phyloP scores from a whole-genome alignment of 2,888 invertebrate genomes.

The Hirudinaria manillensis region DNA sequence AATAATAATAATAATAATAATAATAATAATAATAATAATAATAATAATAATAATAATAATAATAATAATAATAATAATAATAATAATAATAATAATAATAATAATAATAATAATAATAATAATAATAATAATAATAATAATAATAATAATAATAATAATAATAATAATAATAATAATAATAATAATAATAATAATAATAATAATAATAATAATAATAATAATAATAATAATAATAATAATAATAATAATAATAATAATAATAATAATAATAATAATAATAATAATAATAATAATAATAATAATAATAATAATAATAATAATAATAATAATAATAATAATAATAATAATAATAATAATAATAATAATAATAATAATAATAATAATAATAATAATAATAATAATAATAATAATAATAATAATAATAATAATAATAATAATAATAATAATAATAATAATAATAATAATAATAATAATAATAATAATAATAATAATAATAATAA shows the following conservation, averaged over 20 bases:
- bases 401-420: neutral
- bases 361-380: neutral
- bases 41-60: too few species aligned
- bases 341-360: neutral
- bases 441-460: neutral
- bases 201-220: slow-evolving; percentile 5
- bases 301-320: neutral
- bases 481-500: slow-evolving; percentile 8
- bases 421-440: neutral
- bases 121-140: too few species aligned
- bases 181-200: neutral
- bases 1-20: too few species aligned
- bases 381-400: neutral
- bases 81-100: too few species aligned
- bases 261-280: neutral
- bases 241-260: neutral
- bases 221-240: slow-evolving; percentile 1
- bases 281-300: neutral
- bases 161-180: neutral
- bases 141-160: too few species aligned
- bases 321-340: neutral
- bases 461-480: neutral
- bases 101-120: too few species aligned
- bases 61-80: too few species aligned
- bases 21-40: too few species aligned